phyloP scores from a whole-genome alignment of 2,797 vertebrate species.

The Melanotaenia nigrans region DNA sequence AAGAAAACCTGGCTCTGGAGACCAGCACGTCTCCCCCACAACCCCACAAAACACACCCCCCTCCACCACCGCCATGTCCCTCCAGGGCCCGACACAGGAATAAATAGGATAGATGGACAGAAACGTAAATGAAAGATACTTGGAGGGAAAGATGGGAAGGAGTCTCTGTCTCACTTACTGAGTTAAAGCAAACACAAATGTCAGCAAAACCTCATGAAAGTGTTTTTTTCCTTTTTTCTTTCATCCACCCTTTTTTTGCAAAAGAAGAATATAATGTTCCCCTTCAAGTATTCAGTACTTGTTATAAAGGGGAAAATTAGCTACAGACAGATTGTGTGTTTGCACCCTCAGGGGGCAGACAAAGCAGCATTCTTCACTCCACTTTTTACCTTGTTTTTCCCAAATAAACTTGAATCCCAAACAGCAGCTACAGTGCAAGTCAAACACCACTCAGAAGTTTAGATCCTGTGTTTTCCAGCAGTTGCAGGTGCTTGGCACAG shows the following conservation, averaged over 20 bases:
- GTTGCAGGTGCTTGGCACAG: conserved; percentile 76
- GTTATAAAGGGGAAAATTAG: conserved; percentile 50
- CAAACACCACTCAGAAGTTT: conserved; percentile 73
- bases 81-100: conserved; percentile 40
- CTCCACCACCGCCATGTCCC: conserved; percentile 4
- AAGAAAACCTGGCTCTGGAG: conserved; percentile 36
- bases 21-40: conserved; percentile 32
- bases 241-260: conserved; percentile 27
- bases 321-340: conserved; percentile 57
- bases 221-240: conserved; percentile 35
- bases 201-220: conserved; percentile 64
- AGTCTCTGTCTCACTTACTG: conserved; percentile 42
- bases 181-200: conserved; percentile 40
- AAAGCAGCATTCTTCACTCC: conserved; percentile 64
- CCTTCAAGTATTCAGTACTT: conserved; percentile 43
- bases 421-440: conserved; percentile 75
- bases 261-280: conserved; percentile 52
- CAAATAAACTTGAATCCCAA: conserved; percentile 76
- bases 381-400: conserved; percentile 69
- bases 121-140: conserved; percentile 46
- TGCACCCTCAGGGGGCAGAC: conserved; percentile 57
- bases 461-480: conserved; percentile 58
- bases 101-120: conserved; percentile 46
- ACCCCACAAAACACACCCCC: too few relatives aligned
- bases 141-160: conserved; percentile 14